Evolutionary conservation across 2,888 invertebrate genomes (phyloP).

Genomic region (Caenorhabditis japonica): DNA sequence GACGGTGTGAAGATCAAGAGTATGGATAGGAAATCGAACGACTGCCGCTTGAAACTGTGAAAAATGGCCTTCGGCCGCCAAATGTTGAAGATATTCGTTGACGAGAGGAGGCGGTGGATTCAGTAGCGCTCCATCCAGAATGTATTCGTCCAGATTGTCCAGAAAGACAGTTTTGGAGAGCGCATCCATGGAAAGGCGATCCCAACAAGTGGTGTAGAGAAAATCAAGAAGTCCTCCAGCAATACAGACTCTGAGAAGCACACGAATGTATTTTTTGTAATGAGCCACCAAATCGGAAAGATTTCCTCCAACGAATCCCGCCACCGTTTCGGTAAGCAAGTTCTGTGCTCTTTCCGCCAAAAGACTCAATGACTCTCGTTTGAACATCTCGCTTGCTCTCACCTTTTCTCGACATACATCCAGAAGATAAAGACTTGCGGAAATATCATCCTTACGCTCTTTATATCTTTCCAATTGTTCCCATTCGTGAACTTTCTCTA

Average conservation of each 20-base stretch:
- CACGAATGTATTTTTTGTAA: conserved; percentile 68
- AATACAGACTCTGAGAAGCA: conserved; percentile 64
- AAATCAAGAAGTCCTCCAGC: conserved; percentile 30
- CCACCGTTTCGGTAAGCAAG: conserved; percentile 49
- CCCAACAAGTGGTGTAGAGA: conserved; percentile 83
- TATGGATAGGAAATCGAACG: conserved; percentile 84
- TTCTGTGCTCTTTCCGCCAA: conserved; percentile 14
- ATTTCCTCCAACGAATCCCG: conserved; percentile 57
- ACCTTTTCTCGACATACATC: conserved; percentile 57
- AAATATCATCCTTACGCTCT: conserved; percentile 60
- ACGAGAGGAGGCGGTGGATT: conserved; percentile 82
- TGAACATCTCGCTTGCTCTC: conserved; percentile 31
- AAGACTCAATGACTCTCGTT: conserved; percentile 24
- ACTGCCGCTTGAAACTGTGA: conserved; percentile 84
- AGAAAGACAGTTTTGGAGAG: conserved; percentile 83
- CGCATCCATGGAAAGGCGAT: conserved; percentile 79
- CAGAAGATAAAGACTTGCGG: conserved; percentile 56
- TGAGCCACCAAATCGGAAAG: conserved; percentile 65
- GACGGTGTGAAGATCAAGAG: conserved; percentile 85
- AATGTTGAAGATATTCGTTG: conserved; percentile 84
- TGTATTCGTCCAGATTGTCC: conserved; percentile 82
- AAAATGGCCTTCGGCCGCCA: conserved; percentile 82
- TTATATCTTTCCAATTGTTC: conserved; percentile 67
- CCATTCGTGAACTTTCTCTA: conserved; percentile 60
- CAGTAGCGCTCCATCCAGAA: conserved; percentile 66